Base-by-base conservation (phyloP, 2,888 invertebrate species). In the Tenthredo distinguenda region DNA sequence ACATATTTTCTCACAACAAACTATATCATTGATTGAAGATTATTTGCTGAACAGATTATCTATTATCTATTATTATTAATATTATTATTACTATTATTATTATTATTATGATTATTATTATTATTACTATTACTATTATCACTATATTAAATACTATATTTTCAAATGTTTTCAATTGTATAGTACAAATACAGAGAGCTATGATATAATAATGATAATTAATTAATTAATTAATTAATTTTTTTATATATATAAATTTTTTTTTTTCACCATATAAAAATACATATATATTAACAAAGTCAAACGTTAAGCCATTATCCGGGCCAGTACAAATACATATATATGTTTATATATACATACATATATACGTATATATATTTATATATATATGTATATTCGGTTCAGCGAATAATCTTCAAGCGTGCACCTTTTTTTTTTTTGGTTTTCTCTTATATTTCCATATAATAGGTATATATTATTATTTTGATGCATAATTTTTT, bases 291-390 rank as follows among this genome's bases (percentile, higher is more conserved):
- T 50, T 40, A 76, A 58, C 37, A 43, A 74, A 84, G 84, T 84
- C 37, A 76, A 31, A 62, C 65, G 26, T 76, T 15, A 58, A 50
- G 72, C 84, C 84, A 74, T 74, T 77, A 62, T 71, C 58, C 83
- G 65, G 86, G 84, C 86, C 85, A 87, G 86, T 86, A 83, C 82
- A 86, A 86, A 86, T 86, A 74, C 58, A 65, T 85, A 65, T 31
- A 65, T 77, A 65, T 55, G 65, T 74, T 62, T 58, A 55, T 12
- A 50, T 55, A 74, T 65, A 65, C 58, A 9, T 34, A 58, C 55
- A 76, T 62, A 76, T 9, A 58, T 40, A 58, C 62, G 37, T 40
- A 43, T 18, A 82, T 81, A 83, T 85, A 87, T 68, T 0, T 18
- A 58, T 21, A 26, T 26, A 26, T 26, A 26, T 26, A 26, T 26